These are phyloP conservation scores for Crossocerus cetratus DNA, from an alignment of 2,888 invertebrate species.

Conservation along the genomic window DNA sequence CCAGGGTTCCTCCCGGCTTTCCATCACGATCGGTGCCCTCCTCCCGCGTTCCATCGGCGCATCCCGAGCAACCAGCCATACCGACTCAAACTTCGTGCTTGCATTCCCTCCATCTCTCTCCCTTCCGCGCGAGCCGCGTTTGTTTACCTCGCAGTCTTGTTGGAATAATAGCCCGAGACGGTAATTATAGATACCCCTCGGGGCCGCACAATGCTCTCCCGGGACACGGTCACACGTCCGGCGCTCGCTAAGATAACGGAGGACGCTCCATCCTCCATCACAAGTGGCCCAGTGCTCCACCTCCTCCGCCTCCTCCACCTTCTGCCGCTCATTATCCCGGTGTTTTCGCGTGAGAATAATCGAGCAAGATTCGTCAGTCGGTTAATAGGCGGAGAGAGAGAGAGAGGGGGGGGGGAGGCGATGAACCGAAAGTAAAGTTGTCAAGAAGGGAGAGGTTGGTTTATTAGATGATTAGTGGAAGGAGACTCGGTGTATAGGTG, in stretches of 20 bases:
- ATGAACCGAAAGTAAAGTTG: background rate
- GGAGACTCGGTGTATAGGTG: too few species aligned
- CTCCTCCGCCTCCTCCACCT: too few species aligned
- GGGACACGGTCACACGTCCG: slow-evolving; percentile 37
- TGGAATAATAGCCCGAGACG: slow-evolving; percentile 61
- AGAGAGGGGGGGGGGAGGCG: too few species aligned
- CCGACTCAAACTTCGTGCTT: slow-evolving; percentile 47
- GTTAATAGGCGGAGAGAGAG: background rate
- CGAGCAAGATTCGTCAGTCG: too few species aligned
- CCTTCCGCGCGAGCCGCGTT: slow-evolving; percentile 42
- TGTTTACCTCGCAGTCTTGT: slow-evolving; percentile 64
- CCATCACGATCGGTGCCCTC: slow-evolving; percentile 36
- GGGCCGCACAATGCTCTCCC: slow-evolving; percentile 43
- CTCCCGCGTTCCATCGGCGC: slow-evolving; percentile 44
- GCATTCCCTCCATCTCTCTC: slow-evolving; percentile 20
- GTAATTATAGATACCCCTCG: slow-evolving; percentile 60
- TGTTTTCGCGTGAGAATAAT: too few species aligned
- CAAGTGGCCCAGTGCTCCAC: too few species aligned
- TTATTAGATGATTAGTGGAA: too few species aligned
- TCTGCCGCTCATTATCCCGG: too few species aligned
- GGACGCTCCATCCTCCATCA: too few species aligned
- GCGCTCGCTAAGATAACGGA: slow-evolving; percentile 9
- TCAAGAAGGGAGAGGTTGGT: too few species aligned
- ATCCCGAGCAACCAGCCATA: slow-evolving; percentile 34
- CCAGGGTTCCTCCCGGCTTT: slow-evolving; percentile 24